Evolutionary conservation across 2,888 invertebrate species (phyloP), one percentile per base, ranked within the genome.

Genomic region (Leucophenga montana): DNA sequence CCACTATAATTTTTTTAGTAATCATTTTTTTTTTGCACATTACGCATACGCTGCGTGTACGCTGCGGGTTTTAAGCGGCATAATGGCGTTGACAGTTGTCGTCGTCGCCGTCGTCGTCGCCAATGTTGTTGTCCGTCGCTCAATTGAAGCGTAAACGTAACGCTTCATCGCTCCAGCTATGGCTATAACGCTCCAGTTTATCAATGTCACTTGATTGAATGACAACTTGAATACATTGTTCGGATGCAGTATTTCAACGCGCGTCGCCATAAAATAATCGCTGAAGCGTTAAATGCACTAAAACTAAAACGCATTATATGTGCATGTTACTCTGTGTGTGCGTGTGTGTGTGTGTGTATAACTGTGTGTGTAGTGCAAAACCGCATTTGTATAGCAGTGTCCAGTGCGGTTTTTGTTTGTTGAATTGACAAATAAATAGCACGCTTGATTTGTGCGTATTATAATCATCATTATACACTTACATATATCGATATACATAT

Each of bases 41-140:
- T 50, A 50, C 18, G 50, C 18, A 50, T 50, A 16, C 18, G n/a
- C 16, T 1, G 8, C 18, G n/a, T 14, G 2, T 13, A 14, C 14
- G 46, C 13, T 2, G n/a, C n/a, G n/a, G 3, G 48, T 77, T 84
- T 82, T 82, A 78, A 83, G 77, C 69, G 78, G 68, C 79, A 82
- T 85, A 84, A 86, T 85, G 86, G 86, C 87, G 86, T 85, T 85
- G 84, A 84, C 87, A 80, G 83, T 76, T 72, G 75, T 61, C 44
- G 50, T 46, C 56, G 54, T 18, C 66, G 62, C 48, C 31, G 44
- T 53, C 8, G 3, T 39, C 14, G 53, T 53, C 61, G 61, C 9
- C 20, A 18, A 6, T 46, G 20, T 18, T n/a, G n/a, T n/a, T 54
- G 61, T 5, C 18, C 44, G 46, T 31, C 48, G 57, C 71, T 72